Base-by-base conservation (phyloP, 2,797 vertebrate genomes). In the Tenualosa ilisha region DNA sequence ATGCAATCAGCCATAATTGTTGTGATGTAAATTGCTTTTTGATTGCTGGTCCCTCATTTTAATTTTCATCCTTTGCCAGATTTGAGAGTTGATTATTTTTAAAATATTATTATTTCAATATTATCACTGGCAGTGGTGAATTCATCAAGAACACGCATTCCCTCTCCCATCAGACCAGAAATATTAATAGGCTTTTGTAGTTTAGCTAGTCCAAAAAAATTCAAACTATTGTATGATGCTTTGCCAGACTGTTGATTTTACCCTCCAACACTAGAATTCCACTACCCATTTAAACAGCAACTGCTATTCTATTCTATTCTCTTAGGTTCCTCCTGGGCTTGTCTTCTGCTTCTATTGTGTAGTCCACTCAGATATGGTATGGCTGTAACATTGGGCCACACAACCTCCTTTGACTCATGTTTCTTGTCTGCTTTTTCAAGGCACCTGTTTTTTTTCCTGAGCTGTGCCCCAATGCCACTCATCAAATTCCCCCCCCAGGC, bases 1-100 rank as follows among this genome's bases (percentile, higher is more conserved):
- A 90, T 82, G 84, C 83, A 84, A 88, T 92, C 88, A 87, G 53
- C 87, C 83, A 87, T 86, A 88, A 85, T 88, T 82, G 85, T 61
- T 46, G 46, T 85, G 88, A 85, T 88, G 85, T 84, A 87, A 88
- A 89, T 84, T 87, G 24, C 81, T 82, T 65, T 86, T 82, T 84
- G 75, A 90, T 86, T 90, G 88, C 88, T 63, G 56, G 59, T 84
- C 75, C 24, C 81, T 87, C 43, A 31, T 89, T 53, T 84, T 81
- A 59, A 88, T 87, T 83, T 88, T 75, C 50, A 85, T 54, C 17
- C 51, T 82, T 46, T 88, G 86, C 86, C 87, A 89, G 85, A 88
- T 86, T 86, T 84, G 81, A 85, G 83, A 37, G 53, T 61, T 86
- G 85, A 87, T 88, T 87, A 84, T 87, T 89, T 86, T 83, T 72